Conservation (phyloP, 2,797 vertebrate genomes). For the Microctenopoma lineatum region DNA sequence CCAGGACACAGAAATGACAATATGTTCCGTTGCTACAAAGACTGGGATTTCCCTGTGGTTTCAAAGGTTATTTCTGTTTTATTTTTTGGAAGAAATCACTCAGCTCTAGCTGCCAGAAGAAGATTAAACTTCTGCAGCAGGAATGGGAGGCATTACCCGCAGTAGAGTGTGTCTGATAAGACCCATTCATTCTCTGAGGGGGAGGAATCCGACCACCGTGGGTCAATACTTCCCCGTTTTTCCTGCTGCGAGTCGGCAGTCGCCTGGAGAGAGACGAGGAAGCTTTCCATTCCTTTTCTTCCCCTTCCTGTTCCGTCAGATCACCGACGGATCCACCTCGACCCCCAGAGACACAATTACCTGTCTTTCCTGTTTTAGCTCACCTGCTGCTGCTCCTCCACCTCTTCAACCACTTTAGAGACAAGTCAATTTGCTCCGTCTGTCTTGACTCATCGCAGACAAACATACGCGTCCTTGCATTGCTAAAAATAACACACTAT, state of each 20-base stretch:
- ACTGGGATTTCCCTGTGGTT: too few relatives aligned
- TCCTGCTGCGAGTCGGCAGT: constrained; percentile 36
- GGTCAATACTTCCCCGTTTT: constrained; percentile 51
- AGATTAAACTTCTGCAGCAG: neutral
- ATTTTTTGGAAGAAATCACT: neutral
- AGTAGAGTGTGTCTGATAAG: constrained; percentile 17
- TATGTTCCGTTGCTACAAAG: too few relatives aligned
- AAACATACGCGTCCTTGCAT: constrained; percentile 16
- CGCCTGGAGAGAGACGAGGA: constrained; percentile 3
- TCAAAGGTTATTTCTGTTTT: neutral
- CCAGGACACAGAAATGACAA: neutral
- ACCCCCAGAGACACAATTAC: constrained; percentile 67
- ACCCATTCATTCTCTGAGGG: constrained; percentile 23
- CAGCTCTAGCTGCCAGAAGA: too few relatives aligned
- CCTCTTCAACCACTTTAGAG: constrained; percentile 36
- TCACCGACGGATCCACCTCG: constrained; percentile 29
- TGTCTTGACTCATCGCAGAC: constrained; percentile 39
- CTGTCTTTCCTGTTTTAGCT: constrained; percentile 44
- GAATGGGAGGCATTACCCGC: neutral
- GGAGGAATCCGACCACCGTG: constrained; percentile 38
- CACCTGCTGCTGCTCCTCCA: constrained; percentile 30
- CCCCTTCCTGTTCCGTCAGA: constrained; percentile 37
- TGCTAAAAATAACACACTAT: constrained; percentile 36
- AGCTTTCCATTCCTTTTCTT: constrained; percentile 15
- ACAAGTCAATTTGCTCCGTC: constrained; percentile 36